Evolutionary conservation across 2,797 vertebrate species (phyloP).

Genomic region (Myripristis jacobus): DNA sequence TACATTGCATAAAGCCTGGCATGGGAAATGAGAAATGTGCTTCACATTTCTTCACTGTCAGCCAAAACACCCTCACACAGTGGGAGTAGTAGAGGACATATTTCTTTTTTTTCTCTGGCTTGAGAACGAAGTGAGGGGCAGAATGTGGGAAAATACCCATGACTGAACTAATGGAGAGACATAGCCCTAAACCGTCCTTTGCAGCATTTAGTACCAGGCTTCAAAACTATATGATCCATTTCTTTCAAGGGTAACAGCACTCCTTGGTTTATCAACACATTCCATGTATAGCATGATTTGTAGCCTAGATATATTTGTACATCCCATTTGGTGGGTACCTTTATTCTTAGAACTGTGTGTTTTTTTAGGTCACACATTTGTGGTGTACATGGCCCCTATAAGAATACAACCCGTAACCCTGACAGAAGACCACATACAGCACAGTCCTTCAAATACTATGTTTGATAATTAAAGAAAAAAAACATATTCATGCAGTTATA

Average conservation of each 20-base stretch:
- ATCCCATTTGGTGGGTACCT: too few relatives aligned
- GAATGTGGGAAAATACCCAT: conserved; percentile 40
- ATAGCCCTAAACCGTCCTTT: conserved; percentile 15
- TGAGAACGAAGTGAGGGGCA: conserved; percentile 21
- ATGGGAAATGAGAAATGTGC: conserved; percentile 51
- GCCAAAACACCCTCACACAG: conserved; percentile 62
- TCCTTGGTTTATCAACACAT: background rate
- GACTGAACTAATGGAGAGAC: conserved; percentile 36
- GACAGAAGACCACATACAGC: background rate
- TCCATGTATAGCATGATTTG: background rate
- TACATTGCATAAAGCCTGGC: conserved; percentile 59
- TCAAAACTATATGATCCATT: background rate
- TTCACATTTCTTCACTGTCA: conserved; percentile 60
- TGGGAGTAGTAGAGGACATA: conserved; percentile 59
- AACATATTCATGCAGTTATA: background rate
- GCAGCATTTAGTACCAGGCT: background rate
- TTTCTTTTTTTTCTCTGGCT: conserved; percentile 57
- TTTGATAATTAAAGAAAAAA: background rate
- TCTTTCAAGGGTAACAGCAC: background rate
- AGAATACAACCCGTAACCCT: background rate
- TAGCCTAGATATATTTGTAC: too few relatives aligned
- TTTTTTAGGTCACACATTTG: background rate
- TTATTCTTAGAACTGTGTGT: too few relatives aligned
- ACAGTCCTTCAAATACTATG: background rate
- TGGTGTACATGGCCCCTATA: background rate